phyloP scores from a whole-genome alignment of 1,140 invertebrate genomes.

The Reticulitermes speratus region DNA sequence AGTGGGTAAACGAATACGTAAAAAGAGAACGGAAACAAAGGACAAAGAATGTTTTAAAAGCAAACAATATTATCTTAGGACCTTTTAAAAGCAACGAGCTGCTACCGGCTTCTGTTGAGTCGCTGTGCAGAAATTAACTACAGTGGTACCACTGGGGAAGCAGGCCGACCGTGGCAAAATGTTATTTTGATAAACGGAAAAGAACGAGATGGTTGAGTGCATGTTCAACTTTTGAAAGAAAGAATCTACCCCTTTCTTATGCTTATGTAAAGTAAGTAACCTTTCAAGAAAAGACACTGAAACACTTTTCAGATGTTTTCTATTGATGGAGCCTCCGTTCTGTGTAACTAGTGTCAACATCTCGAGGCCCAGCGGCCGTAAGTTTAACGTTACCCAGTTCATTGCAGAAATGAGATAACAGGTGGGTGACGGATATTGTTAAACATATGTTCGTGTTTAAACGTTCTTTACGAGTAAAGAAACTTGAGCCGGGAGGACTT shows the following conservation, averaged over 20 bases:
- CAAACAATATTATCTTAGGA: conserved; percentile 33
- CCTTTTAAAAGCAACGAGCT: conserved; percentile 28
- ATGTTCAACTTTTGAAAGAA: conserved; percentile 19
- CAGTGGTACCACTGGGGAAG: background rate
- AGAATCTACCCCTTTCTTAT: background rate
- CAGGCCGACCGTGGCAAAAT: background rate
- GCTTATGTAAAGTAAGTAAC: background rate
- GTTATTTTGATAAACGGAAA: conserved; percentile 24
- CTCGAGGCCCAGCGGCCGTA: background rate
- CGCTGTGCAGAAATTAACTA: conserved; percentile 27
- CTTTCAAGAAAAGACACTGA: background rate
- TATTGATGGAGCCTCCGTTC: background rate
- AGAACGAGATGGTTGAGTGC: background rate
- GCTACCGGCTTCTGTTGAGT: background rate
- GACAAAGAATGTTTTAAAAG: conserved; percentile 34
- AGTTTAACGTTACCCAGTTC: background rate
- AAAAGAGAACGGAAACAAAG: background rate
- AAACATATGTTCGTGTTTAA: too few relatives aligned
- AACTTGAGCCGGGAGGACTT: too few relatives aligned
- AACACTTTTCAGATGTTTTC: conserved; percentile 1
- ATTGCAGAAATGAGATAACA: background rate
- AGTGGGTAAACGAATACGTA: conserved; percentile 28
- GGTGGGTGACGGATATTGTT: background rate
- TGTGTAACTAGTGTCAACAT: background rate
- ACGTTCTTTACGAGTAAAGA: too few relatives aligned